Evolutionary conservation across 2,797 vertebrate genomes (phyloP), one percentile per base, ranked within the genome.

Genomic region (Cuniculus paca): DNA sequence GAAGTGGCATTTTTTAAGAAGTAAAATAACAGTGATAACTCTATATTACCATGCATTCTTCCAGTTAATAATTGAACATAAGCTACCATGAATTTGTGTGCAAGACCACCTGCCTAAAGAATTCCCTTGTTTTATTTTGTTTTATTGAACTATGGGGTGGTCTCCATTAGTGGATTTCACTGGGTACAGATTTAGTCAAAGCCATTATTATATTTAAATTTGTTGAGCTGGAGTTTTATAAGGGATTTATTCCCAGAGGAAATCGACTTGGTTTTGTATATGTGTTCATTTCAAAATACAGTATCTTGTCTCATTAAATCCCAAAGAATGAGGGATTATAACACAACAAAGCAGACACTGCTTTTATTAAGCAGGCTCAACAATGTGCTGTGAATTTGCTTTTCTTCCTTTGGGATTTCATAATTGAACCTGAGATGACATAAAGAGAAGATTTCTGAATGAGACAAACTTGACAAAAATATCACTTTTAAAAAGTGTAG

Each of bases 181-280:
- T 3, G 6, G 39, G 68, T 92, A 96, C 80, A 91, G 86, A 91
- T 95, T 84, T 91, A 88, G 86, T 91, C 11, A 5, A 91, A 97
- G 78, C 91, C 89, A 97, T 97, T 97, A 97, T 94, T 97, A 96
- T 94, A 96, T 96, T 97, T 96, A 98, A 97, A 97, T 96, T 97
- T 97, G 94, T 95, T 94, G 93, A 97, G 97, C 96, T 92, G 80
- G 61, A 88, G 84, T 94, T 97, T 97, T 95, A 93, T 83, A 94
- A 88, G 79, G 78, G 95, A 90, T 96, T 97, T 96, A 86, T 96
- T 75, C 94, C 54, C 50, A 94, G 28, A 96, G 95, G 95, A 97
- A 72, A 96, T 39, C 63, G 56, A 94, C 1, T 10, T 70, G 68
- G 92, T 96, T 98, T 97, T 92, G 92, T 72, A 68, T 85, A 92